Evolutionary conservation across 2,888 invertebrate genomes (phyloP).

Genomic region (Cacoxenus indagator): DNA sequence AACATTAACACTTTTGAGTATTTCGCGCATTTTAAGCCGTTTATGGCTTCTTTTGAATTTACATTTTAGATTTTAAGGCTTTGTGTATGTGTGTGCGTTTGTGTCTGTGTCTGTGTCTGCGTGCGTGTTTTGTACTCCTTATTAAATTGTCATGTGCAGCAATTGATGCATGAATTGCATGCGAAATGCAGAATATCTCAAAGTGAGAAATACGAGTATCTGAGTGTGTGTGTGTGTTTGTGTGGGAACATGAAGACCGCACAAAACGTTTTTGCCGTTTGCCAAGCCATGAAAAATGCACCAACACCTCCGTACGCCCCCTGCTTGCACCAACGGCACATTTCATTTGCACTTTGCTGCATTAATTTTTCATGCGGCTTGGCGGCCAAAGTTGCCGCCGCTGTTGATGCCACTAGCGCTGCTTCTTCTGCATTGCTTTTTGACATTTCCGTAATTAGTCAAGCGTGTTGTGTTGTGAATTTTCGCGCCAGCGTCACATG

Average conservation of each 20-base stretch:
- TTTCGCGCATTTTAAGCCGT: conserved; percentile 8
- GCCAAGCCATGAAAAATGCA: neutral
- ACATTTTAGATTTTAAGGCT: neutral
- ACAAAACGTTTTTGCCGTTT: conserved; percentile 30
- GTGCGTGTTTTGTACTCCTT: conserved; percentile 28
- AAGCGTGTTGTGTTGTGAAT: conserved; percentile 44
- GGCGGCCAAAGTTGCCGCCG: neutral
- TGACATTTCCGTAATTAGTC: conserved; percentile 65
- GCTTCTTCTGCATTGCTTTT: conserved; percentile 22
- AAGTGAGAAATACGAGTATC: conserved; percentile 32
- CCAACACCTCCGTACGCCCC: neutral
- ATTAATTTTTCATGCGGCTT: conserved; percentile 7
- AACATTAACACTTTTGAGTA: conserved; percentile 19
- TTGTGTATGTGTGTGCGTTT: neutral
- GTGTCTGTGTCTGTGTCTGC: neutral
- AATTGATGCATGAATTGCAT: conserved; percentile 59
- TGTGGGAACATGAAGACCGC: conserved; percentile 23
- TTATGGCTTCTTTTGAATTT: conserved; percentile 17
- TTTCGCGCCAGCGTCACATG: neutral
- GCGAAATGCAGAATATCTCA: conserved; percentile 44
- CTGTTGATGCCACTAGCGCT: neutral
- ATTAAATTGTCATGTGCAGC: conserved; percentile 58
- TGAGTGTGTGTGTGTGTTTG: conserved; percentile 42
- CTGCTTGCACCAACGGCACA: neutral
- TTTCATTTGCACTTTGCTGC: neutral